Percentiles rank a stretch among this genome's conserved stretches.
Conservation (phyloP, 2,888 invertebrate species). For the Epinotia brunnichana region DNA sequence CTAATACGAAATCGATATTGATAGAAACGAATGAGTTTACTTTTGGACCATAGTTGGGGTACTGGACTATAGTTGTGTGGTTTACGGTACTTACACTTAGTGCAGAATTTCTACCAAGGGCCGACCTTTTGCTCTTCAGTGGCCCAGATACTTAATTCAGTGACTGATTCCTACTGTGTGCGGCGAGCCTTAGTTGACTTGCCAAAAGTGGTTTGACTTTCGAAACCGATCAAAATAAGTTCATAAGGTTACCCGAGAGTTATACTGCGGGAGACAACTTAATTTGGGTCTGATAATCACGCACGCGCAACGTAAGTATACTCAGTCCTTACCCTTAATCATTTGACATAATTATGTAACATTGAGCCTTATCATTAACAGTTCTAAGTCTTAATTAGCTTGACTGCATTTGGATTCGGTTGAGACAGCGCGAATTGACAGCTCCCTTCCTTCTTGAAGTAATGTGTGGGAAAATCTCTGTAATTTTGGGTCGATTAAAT, state of each 20-base stretch:
- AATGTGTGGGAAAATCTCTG: conserved; percentile 29
- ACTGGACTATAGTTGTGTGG: no score
- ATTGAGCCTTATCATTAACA: not conserved
- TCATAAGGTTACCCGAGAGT: conserved; percentile 39
- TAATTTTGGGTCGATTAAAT: conserved; percentile 19
- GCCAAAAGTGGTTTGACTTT: conserved; percentile 26
- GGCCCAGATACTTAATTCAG: no score
- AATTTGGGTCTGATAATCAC: conserved; percentile 19
- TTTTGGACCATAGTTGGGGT: no score
- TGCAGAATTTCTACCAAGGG: no score
- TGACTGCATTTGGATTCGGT: not conserved
- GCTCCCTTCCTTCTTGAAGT: conserved; percentile 28
- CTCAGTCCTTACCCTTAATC: conserved; percentile 11
- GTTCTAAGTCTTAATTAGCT: not conserved
- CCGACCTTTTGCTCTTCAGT: no score
- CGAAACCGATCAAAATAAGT: conserved; percentile 38
- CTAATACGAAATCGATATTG: no score
- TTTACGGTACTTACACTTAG: no score
- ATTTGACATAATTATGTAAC: not conserved
- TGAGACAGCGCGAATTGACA: conserved; percentile 6
- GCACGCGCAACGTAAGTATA: conserved; percentile 22
- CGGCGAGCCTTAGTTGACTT: not conserved
- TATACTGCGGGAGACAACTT: conserved; percentile 27
- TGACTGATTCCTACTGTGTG: no score
- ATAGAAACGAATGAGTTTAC: no score